These are phyloP conservation scores for Lasiurus cinereus DNA, from an alignment of 2,113 vertebrate species.

Conservation along the genomic window DNA sequence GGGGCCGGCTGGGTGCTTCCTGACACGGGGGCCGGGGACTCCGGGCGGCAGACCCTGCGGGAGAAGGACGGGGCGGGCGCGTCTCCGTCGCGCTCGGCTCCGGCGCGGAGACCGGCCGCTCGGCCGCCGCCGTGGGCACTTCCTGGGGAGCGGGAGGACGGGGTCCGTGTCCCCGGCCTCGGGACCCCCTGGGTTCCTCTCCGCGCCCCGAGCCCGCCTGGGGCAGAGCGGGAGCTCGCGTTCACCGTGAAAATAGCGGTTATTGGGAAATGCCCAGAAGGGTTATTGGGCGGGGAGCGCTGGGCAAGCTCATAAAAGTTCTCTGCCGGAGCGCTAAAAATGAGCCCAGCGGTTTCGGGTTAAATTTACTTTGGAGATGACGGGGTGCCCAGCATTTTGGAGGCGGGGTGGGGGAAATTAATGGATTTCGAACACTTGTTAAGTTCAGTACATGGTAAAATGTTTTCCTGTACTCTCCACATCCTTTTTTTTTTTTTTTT, in stretches of 20 bases:
- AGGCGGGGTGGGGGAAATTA: not conserved
- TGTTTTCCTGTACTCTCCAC: not conserved
- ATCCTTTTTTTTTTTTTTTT: not conserved
- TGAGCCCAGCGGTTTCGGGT: not conserved
- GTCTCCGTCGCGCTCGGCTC: not conserved
- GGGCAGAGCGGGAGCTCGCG: not conserved
- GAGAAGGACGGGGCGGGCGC: not conserved
- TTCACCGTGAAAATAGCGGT: not conserved
- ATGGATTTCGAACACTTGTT: not conserved
- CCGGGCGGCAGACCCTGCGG: not conserved
- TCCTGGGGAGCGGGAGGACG: not conserved
- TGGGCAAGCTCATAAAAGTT: constrained; percentile 16
- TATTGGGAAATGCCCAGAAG: not conserved
- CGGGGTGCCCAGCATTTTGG: not conserved
- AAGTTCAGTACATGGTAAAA: not conserved
- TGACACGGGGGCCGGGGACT: not conserved
- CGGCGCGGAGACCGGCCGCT: not conserved
- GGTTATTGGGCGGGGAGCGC: not conserved
- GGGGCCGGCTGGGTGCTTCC: not conserved
- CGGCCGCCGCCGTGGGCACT: not conserved
- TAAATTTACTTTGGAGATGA: not conserved
- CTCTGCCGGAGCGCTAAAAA: not conserved
- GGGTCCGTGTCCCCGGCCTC: not conserved
- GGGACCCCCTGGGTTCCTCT: not conserved
- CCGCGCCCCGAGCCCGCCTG: not conserved